Conservation (phyloP, 2,797 vertebrate genomes). For the Myotis findleyi region DNA sequence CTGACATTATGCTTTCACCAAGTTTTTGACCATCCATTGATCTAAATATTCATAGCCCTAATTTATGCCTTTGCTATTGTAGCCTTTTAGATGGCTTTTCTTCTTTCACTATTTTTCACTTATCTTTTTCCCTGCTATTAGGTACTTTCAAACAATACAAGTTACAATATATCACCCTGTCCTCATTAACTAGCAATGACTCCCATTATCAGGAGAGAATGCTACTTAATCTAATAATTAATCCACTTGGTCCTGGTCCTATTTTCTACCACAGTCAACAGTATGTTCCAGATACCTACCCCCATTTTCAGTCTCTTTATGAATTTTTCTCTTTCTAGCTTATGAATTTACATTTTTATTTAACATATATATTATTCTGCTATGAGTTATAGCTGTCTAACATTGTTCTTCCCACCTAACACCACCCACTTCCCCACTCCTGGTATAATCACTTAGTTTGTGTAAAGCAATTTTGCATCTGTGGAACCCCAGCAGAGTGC, state of each 20-base stretch:
- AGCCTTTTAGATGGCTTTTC: neutral
- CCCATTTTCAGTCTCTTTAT: neutral
- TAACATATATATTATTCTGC: neutral
- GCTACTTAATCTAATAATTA: neutral
- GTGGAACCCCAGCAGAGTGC: neutral
- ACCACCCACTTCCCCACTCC: neutral
- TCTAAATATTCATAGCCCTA: neutral
- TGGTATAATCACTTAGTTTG: neutral
- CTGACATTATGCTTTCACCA: neutral
- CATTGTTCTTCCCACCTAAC: neutral
- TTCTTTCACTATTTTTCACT: neutral
- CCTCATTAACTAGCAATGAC: neutral
- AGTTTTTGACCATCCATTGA: neutral
- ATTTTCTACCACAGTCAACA: neutral
- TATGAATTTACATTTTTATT: neutral
- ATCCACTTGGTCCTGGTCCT: neutral
- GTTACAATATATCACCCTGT: neutral
- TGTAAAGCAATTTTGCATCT: neutral
- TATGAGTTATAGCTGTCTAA: neutral
- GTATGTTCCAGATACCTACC: neutral
- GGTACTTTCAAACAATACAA: neutral
- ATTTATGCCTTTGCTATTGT: neutral
- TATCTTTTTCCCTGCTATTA: neutral
- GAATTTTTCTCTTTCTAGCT: neutral
- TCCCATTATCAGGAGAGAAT: neutral